A percentile compares a stretch with the other conserved stretches of the same genome.
Conservation (phyloP, 2,113 vertebrate genomes). For the Haplochromis vanheusdeni region DNA sequence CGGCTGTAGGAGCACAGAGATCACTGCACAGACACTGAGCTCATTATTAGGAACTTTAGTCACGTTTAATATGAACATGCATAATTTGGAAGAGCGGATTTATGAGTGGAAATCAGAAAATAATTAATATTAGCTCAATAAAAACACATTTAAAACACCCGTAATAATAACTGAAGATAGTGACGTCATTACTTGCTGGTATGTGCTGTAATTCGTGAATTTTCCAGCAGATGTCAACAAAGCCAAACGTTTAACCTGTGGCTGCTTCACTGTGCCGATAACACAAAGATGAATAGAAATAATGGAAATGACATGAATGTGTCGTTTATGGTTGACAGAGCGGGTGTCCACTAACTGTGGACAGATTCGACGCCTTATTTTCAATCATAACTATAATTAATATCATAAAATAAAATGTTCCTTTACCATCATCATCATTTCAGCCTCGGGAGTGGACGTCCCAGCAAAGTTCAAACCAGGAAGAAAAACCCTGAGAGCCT, state of each 20-base stretch:
- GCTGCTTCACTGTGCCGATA: neutral
- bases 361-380: neutral
- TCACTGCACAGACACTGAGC: neutral
- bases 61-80: neutral
- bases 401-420: neutral
- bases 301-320: neutral
- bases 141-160: neutral
- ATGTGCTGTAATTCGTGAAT: neutral
- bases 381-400: neutral
- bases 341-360: accelerated
- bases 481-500: neutral
- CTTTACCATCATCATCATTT: neutral
- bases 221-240: conserved; percentile 36
- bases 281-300: neutral
- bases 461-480: neutral
- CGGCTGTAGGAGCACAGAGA: neutral
- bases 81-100: accelerated
- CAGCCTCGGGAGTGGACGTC: neutral
- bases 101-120: neutral
- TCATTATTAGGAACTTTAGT: neutral
- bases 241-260: neutral
- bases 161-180: neutral
- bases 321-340: neutral
- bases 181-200: neutral
- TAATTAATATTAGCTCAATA: neutral